Evolutionary conservation across 2,797 vertebrate genomes (phyloP).

Genomic region (Adelosebastes latens): DNA sequence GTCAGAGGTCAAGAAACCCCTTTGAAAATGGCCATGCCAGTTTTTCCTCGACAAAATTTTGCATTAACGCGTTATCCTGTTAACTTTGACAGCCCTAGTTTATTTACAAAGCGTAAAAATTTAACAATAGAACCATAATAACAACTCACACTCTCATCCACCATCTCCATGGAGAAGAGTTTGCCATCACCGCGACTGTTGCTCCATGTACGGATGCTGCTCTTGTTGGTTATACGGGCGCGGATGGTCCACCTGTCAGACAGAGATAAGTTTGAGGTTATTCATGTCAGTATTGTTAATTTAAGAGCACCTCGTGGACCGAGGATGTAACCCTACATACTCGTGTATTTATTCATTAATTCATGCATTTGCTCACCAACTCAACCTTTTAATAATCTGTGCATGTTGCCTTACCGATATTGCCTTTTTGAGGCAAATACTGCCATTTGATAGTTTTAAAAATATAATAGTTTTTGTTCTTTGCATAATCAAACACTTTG

Average conservation of each 20-base stretch:
- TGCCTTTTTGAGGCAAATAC: not conserved
- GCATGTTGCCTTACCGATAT: not conserved
- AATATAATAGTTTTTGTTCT: not conserved
- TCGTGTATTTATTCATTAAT: not conserved
- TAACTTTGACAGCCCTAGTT: not conserved
- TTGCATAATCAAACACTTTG: not conserved
- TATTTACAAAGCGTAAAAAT: not conserved
- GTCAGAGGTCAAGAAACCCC: not conserved
- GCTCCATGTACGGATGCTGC: slow-evolving; percentile 94
- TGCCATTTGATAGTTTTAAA: not conserved
- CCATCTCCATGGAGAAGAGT: slow-evolving; percentile 95
- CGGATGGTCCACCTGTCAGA: slow-evolving; percentile 93
- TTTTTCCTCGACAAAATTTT: not conserved
- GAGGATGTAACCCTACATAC: not conserved
- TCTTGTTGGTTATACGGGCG: slow-evolving; percentile 95
- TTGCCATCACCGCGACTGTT: slow-evolving; percentile 97
- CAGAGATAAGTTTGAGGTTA: not conserved
- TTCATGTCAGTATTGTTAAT: not conserved
- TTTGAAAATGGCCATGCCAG: not conserved
- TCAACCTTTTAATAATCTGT: slow-evolving; percentile 1
- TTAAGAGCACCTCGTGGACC: not conserved
- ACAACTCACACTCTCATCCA: slow-evolving; percentile 94
- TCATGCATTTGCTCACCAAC: not conserved
- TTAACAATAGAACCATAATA: not conserved
- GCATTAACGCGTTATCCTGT: accelerated